Percentiles rank a stretch among this genome's conserved stretches.
Conservation (phyloP, 2,888 invertebrate species). For the Ormia ochracea region DNA sequence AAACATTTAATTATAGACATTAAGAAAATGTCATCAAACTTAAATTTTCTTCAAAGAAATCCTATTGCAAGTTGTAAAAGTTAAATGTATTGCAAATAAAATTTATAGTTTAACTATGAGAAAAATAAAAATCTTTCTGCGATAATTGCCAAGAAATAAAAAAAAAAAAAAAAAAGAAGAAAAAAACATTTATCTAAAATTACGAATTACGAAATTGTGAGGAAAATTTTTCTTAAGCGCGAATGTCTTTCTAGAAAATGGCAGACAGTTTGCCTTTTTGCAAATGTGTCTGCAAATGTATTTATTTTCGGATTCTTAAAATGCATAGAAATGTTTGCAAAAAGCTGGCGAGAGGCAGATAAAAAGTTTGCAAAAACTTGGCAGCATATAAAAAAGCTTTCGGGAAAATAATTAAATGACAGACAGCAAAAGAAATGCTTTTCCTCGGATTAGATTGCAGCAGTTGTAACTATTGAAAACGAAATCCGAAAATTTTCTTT, state of each 20-base stretch:
- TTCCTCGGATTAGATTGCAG: too few relatives aligned
- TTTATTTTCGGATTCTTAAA: neutral
- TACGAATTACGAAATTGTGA: neutral
- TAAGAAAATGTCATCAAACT: conserved; percentile 55
- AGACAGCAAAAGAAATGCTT: neutral
- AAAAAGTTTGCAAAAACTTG: neutral
- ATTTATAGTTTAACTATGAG: conserved; percentile 21
- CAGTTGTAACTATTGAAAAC: too few relatives aligned
- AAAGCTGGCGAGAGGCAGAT: too few relatives aligned
- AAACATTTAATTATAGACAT: conserved; percentile 39
- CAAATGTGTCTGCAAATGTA: neutral
- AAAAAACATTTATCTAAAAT: too few relatives aligned
- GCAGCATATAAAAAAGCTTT: neutral
- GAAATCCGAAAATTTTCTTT: too few relatives aligned
- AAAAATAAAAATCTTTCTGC: conserved; percentile 11
- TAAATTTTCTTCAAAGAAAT: conserved; percentile 18
- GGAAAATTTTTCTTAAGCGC: neutral
- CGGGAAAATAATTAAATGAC: neutral
- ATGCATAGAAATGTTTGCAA: neutral
- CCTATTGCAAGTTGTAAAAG: conserved; percentile 4
- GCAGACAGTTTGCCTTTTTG: conserved; percentile 54
- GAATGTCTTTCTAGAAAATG: conserved; percentile 30
- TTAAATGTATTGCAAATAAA: conserved; percentile 26
- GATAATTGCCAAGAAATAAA: conserved; percentile 48
- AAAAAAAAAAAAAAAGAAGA: conserved; percentile 6